Evolutionary conservation across 1,140 invertebrate genomes (phyloP).

Genomic region (Micrasema minimum): DNA sequence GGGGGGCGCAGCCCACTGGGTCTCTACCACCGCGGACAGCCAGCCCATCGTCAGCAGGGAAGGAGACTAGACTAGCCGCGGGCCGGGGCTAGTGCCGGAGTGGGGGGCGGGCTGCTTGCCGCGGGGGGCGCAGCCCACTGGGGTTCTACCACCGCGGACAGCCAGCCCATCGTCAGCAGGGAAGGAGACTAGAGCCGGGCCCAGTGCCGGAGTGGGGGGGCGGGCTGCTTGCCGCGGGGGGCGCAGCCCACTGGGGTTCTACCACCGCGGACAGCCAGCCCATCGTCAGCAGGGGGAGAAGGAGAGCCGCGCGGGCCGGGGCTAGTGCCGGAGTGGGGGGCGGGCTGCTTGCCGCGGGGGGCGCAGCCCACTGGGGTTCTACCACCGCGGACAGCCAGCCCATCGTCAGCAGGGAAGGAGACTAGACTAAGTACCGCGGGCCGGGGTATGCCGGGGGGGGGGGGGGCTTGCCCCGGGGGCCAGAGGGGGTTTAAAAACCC

Average conservation of each 20-base stretch:
- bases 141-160: conserved; percentile 47
- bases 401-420: conserved; percentile 45
- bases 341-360: conserved; percentile 45
- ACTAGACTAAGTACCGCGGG: conserved; percentile 44
- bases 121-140: conserved; percentile 43
- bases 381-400: conserved; percentile 46
- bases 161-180: conserved; percentile 43
- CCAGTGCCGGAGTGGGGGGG: conserved; percentile 38
- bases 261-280: conserved; percentile 46
- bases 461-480: conserved; percentile 43
- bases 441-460: conserved; percentile 37
- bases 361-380: conserved; percentile 46
- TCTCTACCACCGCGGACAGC: conserved; percentile 44
- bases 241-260: conserved; percentile 46
- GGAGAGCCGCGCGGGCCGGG: conserved; percentile 42
- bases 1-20: conserved; percentile 45
- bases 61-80: conserved; percentile 45
- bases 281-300: conserved; percentile 49
- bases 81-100: conserved; percentile 37
- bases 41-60: conserved; percentile 47
- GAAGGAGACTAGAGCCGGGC: conserved; percentile 46
- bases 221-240: conserved; percentile 45
- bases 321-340: conserved; percentile 39
- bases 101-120: conserved; percentile 47
- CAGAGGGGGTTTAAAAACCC: too few relatives aligned